Evolutionary conservation across 2,888 invertebrate species (phyloP).

Genomic region (Diaperis boleti): DNA sequence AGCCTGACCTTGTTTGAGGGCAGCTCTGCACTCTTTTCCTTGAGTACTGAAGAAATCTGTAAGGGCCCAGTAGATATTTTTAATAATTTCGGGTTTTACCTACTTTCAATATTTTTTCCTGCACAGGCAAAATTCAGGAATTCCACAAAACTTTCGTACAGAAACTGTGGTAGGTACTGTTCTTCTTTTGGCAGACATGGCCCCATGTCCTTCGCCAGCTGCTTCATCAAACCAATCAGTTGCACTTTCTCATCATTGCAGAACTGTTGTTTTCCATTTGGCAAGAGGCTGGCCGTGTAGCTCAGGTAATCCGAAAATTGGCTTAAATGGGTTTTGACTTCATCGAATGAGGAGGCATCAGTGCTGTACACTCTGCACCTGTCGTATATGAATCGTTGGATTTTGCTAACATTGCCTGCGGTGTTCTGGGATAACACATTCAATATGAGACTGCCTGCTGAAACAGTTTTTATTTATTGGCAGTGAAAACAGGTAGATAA

Average conservation of each 20-base stretch:
- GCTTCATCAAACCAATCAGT: background rate
- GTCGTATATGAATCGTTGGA: slow-evolving; percentile 10
- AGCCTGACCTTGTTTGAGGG: slow-evolving; percentile 4
- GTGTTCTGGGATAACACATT: background rate
- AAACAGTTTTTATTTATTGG: background rate
- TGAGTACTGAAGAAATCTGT: slow-evolving; percentile 36
- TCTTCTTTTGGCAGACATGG: slow-evolving; percentile 17
- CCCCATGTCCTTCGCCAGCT: slow-evolving; percentile 3
- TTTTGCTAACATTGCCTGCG: background rate
- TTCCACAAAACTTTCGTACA: slow-evolving; percentile 6
- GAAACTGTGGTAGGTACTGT: slow-evolving; percentile 15
- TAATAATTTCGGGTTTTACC: background rate
- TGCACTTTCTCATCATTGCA: slow-evolving; percentile 9
- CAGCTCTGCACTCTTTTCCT: slow-evolving; percentile 16
- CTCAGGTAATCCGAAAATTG: slow-evolving; percentile 15
- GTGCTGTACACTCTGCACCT: slow-evolving; percentile 14
- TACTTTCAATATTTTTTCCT: slow-evolving; percentile 31
- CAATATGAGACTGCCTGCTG: background rate
- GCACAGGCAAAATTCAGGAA: slow-evolving; percentile 17
- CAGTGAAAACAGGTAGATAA: background rate
- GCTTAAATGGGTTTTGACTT: background rate
- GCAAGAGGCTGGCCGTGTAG: slow-evolving; percentile 11
- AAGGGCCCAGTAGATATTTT: too few species aligned
- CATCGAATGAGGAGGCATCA: slow-evolving; percentile 15
- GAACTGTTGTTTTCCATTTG: slow-evolving; percentile 19